Conservation (phyloP, 2,797 vertebrate species). For the Phrynocephalus forsythii region DNA sequence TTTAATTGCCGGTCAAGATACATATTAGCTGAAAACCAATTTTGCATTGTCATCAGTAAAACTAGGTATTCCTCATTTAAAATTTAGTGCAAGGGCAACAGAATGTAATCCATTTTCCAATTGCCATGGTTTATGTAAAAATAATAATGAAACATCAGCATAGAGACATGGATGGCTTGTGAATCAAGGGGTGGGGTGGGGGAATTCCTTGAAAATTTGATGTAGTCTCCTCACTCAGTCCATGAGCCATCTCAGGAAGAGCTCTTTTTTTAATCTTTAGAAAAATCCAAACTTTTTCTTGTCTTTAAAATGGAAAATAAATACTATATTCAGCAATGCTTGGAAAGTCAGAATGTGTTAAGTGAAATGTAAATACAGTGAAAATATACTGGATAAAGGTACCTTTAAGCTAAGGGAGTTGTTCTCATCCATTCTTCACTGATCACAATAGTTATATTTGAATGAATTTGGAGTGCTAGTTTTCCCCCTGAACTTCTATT, state of each 20-base stretch:
- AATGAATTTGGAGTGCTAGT: background rate
- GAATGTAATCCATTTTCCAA: background rate
- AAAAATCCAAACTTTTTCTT: no score
- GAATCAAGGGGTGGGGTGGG: no score
- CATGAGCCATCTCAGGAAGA: no score
- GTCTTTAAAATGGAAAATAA: background rate
- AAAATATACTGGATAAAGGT: no score
- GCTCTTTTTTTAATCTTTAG: no score
- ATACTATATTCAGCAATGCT: slow-evolving; percentile 8
- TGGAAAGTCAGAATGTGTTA: background rate
- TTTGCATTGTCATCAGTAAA: background rate
- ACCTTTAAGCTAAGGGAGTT: background rate
- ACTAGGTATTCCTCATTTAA: background rate
- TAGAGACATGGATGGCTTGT: background rate
- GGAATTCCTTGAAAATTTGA: no score
- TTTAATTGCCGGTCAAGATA: slow-evolving; percentile 7
- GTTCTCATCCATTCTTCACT: background rate
- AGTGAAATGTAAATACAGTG: background rate
- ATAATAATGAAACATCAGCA: background rate
- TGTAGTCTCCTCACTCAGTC: no score
- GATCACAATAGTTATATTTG: background rate
- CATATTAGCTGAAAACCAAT: slow-evolving; percentile 8
- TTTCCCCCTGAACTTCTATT: background rate
- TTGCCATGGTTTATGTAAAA: background rate
- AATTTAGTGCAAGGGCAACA: background rate